A percentile compares a stretch with the other conserved stretches of the same genome.
phyloP scores from a whole-genome alignment of 2,797 vertebrate species.

The Cirrhinus molitorella region DNA sequence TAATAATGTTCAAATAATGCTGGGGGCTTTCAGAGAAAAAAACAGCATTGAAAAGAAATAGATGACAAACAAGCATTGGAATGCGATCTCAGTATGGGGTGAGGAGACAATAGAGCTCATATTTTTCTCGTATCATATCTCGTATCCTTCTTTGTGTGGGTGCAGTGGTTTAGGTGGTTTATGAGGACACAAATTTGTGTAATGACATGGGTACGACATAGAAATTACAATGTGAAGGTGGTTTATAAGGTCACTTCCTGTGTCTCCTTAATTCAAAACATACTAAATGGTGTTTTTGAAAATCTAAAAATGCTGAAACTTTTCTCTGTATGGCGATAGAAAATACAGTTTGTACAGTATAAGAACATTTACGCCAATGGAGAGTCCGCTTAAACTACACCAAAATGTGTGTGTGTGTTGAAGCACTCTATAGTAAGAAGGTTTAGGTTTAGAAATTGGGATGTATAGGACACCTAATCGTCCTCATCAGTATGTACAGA shows the following conservation, averaged over 20 bases:
- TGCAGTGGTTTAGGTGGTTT: neutral
- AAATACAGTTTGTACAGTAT: too few relatives aligned
- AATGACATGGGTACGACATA: neutral
- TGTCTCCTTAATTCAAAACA: neutral
- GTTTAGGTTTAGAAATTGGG: neutral
- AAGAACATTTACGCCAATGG: too few relatives aligned
- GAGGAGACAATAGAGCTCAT: slow-evolving; percentile 32
- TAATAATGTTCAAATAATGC: too few relatives aligned
- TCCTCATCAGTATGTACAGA: neutral
- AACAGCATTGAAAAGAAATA: neutral
- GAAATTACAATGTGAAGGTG: neutral
- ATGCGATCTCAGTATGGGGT: slow-evolving; percentile 16
- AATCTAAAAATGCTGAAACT: too few relatives aligned
- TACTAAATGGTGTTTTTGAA: too few relatives aligned
- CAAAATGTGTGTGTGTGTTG: neutral
- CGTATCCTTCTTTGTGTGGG: too few relatives aligned
- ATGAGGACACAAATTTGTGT: neutral
- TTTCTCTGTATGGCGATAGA: too few relatives aligned
- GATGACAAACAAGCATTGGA: slow-evolving; percentile 2
- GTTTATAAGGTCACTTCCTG: neutral
- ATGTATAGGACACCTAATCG: slow-evolving; percentile 6
- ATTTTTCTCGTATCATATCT: neutral
- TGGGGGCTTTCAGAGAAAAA: neutral
- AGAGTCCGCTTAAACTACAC: too few relatives aligned
- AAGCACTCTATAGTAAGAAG: slow-evolving; percentile 22